These are phyloP conservation scores for Chalcosyrphus nemorum DNA, from an alignment of 2,888 invertebrate genomes.

Conservation along the genomic window DNA sequence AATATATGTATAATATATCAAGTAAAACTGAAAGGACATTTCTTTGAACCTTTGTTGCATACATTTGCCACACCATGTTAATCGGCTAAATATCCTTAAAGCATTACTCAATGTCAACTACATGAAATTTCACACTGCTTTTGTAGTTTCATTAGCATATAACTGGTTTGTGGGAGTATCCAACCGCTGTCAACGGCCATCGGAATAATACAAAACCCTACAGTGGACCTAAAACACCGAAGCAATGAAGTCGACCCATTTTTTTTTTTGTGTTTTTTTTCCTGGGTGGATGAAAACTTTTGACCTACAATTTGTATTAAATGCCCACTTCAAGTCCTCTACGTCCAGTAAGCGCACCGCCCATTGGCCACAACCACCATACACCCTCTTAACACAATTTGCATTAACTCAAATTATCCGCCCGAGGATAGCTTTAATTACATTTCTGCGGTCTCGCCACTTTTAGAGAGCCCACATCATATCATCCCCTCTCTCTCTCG, in stretches of 20 bases:
- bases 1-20: no score
- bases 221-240: not conserved
- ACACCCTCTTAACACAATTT: constrained; percentile 59
- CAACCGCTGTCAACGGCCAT: not conserved
- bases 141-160: not conserved
- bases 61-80: no score
- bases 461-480: constrained; percentile 38
- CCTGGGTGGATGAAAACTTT: constrained; percentile 9
- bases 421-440: constrained; percentile 65
- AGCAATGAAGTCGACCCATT: not conserved
- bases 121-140: not conserved
- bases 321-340: constrained; percentile 17
- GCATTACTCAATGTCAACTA: not conserved
- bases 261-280: no score
- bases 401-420: constrained; percentile 66
- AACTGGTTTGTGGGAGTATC: not conserved
- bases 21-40: no score
- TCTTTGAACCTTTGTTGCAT: no score
- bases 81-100: not conserved
- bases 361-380: constrained; percentile 24
- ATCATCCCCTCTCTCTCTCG: not conserved
- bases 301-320: constrained; percentile 36
- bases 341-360: not conserved
- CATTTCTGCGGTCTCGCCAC: constrained; percentile 64
- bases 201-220: not conserved